phyloP scores from a whole-genome alignment of 92 coral and sea anemone species.

The Palythoa grandis region DNA sequence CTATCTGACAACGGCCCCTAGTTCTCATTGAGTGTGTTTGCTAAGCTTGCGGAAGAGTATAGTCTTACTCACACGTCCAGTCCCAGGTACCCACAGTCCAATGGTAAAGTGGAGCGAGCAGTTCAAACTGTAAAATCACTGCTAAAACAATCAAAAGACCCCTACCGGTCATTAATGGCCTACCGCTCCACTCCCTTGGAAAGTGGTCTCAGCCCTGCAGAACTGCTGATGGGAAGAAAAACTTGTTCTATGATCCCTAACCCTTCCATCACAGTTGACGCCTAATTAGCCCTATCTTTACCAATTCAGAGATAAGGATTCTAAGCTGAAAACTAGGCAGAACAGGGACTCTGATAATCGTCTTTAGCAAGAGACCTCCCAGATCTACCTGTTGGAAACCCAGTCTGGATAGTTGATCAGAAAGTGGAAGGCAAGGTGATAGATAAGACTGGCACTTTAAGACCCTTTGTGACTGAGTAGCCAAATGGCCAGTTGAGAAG shows the following conservation, averaged over 20 bases:
- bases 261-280: background rate
- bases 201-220: conserved; percentile 52
- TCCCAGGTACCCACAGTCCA: conserved; percentile 49
- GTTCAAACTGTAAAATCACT: conserved; percentile 44
- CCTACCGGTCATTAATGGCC: conserved; percentile 47
- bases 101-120: conserved; percentile 53
- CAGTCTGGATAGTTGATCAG: conserved; percentile 25
- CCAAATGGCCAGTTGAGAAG: conserved; percentile 51
- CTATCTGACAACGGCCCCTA: conserved; percentile 40
- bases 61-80: conserved; percentile 46
- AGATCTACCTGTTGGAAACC: conserved; percentile 16
- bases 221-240: conserved; percentile 48
- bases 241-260: conserved; percentile 3
- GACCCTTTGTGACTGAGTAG: conserved; percentile 6
- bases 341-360: background rate
- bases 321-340: conserved; percentile 12
- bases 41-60: conserved; percentile 46
- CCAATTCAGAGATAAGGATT: conserved; percentile 20
- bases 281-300: conserved; percentile 43
- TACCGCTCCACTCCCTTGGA: conserved; percentile 52
- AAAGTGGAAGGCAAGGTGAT: background rate
- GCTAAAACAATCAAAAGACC: conserved; percentile 48
- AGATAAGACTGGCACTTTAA: conserved; percentile 1
- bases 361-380: conserved; percentile 13
- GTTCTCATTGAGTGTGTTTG: conserved; percentile 17